phyloP scores from a whole-genome alignment of 2,113 vertebrate species.

The Silurus asotus region DNA sequence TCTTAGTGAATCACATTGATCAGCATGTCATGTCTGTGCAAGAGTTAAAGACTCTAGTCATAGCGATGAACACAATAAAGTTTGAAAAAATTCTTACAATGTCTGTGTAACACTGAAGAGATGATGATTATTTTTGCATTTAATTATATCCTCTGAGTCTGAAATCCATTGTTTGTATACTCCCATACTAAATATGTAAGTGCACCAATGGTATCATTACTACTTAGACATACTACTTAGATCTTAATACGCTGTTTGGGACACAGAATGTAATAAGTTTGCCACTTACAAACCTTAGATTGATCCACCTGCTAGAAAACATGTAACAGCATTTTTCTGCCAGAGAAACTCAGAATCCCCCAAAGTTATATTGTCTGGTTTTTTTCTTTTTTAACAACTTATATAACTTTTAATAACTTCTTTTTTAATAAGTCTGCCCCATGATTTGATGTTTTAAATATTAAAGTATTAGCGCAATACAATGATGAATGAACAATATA shows the following conservation, averaged over 20 bases:
- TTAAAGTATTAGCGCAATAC: background rate
- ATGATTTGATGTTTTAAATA: background rate
- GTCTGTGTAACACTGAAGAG: background rate
- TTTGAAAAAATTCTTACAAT: background rate
- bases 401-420: background rate
- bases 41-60: background rate
- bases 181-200: constrained; percentile 9
- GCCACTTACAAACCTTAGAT: background rate
- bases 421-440: background rate
- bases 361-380: background rate
- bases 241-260: background rate
- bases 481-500: background rate
- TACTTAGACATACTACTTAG: constrained; percentile 15
- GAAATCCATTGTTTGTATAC: background rate
- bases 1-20: background rate
- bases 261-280: background rate
- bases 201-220: constrained; percentile 12
- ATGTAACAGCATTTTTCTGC: background rate
- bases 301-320: background rate
- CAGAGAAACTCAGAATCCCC: background rate
- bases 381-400: background rate
- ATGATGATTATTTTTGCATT: background rate
- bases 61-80: background rate
- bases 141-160: background rate
- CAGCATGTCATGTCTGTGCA: background rate